Conservation (phyloP, 1,140 invertebrate species). For the Brachionus koreanus region DNA sequence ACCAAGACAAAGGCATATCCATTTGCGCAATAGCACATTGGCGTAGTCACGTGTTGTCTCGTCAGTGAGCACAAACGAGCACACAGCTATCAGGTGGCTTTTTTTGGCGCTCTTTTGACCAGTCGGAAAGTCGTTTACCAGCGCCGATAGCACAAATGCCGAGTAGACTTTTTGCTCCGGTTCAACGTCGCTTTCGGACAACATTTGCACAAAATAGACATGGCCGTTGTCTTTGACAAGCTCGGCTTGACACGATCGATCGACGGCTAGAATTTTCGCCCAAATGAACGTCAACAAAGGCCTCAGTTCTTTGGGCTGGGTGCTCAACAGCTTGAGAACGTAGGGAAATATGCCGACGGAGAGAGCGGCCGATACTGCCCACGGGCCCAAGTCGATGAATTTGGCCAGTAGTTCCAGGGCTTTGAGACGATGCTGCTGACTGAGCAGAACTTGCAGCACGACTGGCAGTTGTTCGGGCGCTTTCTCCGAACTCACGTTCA, state of each 20-base stretch:
- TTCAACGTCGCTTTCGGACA: conserved; percentile 16
- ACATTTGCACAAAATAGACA: conserved; percentile 76
- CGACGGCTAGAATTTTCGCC: conserved; percentile 96
- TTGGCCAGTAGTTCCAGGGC: conserved; percentile 88
- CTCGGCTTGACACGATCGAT: conserved; percentile 89
- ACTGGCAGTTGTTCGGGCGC: conserved; percentile 91
- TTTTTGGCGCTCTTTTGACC: conserved; percentile 1
- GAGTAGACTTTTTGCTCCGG: conserved; percentile 26
- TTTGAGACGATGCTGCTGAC: conserved; percentile 88
- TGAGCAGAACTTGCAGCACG: conserved; percentile 80
- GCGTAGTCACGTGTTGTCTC: background rate
- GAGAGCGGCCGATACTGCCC: conserved; percentile 91
- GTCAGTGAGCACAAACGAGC: background rate
- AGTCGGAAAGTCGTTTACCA: background rate
- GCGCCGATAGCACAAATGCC: conserved; percentile 1
- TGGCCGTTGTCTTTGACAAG: conserved; percentile 89
- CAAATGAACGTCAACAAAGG: conserved; percentile 94
- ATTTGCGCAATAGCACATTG: background rate
- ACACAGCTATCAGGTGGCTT: conserved; percentile 24
- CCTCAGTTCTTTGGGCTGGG: conserved; percentile 81
- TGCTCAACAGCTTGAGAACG: conserved; percentile 81
- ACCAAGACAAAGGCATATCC: conserved; percentile 21
- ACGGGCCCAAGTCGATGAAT: conserved; percentile 90
- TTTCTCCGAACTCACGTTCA: background rate
- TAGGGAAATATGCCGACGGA: conserved; percentile 98